These are phyloP conservation scores for Chondrilla cf. caribensis DNA, from an alignment of 37 sponge, comb jelly and placozoan species.

Conservation along the genomic window DNA sequence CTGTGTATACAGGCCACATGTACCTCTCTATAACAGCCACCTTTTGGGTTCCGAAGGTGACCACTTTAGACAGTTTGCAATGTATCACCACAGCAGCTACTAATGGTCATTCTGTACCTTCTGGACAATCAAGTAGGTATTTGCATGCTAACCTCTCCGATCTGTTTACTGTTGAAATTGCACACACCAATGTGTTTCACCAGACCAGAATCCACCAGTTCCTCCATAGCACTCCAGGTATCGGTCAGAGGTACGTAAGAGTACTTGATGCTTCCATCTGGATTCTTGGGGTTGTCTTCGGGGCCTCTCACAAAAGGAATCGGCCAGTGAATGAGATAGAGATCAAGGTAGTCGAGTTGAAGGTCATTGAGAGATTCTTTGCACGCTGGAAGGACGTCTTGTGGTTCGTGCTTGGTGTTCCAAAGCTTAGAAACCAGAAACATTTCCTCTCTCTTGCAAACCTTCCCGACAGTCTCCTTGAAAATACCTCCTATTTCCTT, in stretches of 20 bases:
- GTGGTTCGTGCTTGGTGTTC: slow-evolving; percentile 83
- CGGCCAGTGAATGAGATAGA: slow-evolving; percentile 97
- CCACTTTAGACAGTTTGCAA: no score
- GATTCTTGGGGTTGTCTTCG: slow-evolving; percentile 55
- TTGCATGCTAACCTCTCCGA: slow-evolving; percentile 76
- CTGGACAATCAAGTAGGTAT: no score
- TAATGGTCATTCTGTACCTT: no score
- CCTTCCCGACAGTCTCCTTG: slow-evolving; percentile 49
- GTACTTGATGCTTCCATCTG: slow-evolving; percentile 72
- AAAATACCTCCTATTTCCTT: slow-evolving; percentile 76
- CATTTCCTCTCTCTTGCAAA: slow-evolving; percentile 68
- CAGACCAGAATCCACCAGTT: slow-evolving; percentile 83
- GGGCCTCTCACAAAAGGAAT: slow-evolving; percentile 58
- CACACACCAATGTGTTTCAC: slow-evolving; percentile 86
- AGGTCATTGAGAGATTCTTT: slow-evolving; percentile 71
- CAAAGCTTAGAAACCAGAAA: slow-evolving; percentile 93
- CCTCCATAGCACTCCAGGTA: slow-evolving; percentile 91
- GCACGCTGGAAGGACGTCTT: slow-evolving; percentile 75
- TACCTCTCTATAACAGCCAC: no score
- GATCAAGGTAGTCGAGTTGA: slow-evolving; percentile 84
- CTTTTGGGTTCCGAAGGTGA: no score
- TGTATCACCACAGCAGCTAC: no score
- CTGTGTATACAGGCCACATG: no score
- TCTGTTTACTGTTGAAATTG: slow-evolving; percentile 90
- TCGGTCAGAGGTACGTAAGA: slow-evolving; percentile 48